Conservation (phyloP, 2,888 invertebrate species). For the Pristionchus exspectatus region DNA sequence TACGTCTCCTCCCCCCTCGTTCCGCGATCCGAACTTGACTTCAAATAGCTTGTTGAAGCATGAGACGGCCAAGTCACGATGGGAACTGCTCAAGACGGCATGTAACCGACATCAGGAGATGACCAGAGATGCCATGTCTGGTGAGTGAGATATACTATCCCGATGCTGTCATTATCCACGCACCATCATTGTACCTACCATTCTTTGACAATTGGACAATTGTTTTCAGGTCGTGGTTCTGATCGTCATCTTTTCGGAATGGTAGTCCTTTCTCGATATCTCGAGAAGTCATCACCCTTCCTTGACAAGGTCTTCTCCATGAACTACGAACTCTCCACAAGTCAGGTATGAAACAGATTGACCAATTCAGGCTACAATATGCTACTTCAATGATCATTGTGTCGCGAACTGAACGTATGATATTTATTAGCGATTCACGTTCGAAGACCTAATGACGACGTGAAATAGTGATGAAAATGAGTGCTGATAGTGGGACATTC, state of each 20-base stretch:
- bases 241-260: conserved; percentile 97
- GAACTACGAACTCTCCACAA: conserved; percentile 95
- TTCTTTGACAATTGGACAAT: background rate
- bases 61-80: conserved; percentile 50
- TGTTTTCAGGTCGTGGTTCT: conserved; percentile 63
- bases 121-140: conserved; percentile 97
- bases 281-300: conserved; percentile 85
- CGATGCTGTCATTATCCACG: conserved; percentile 78
- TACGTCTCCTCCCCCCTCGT: background rate
- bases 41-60: background rate
- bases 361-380: background rate
- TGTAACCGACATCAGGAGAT: conserved; percentile 87
- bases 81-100: conserved; percentile 78
- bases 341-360: conserved; percentile 79
- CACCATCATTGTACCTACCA: background rate
- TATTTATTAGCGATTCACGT: background rate
- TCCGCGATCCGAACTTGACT: background rate
- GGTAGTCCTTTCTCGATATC: conserved; percentile 96
- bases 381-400: background rate
- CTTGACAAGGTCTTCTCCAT: conserved; percentile 92
- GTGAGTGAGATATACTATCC: conserved; percentile 83
- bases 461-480: conserved; percentile 37
- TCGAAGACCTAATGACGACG: background rate
- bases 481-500: background rate
- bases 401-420: background rate